phyloP scores from a whole-genome alignment of 2,888 invertebrate species.

The Polylopha cassiicola region DNA sequence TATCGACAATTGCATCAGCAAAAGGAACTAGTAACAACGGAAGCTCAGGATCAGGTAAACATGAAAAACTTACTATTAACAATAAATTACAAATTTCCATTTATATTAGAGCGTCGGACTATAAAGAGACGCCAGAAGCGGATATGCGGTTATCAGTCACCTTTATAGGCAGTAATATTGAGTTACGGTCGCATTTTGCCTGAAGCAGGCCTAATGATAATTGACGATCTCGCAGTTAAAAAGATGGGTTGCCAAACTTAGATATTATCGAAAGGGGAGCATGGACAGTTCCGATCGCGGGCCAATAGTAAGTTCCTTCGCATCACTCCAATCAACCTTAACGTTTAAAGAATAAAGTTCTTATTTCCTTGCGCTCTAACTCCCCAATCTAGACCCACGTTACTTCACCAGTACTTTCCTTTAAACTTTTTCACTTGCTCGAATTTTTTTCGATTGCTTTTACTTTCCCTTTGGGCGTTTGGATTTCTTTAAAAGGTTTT shows the following conservation, averaged over 20 bases:
- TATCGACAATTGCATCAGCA: too few relatives aligned
- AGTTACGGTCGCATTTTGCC: conserved; percentile 53
- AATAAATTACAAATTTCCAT: conserved; percentile 43
- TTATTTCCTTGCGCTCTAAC: too few relatives aligned
- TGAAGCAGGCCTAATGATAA: conserved; percentile 62
- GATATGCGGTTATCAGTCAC: conserved; percentile 65
- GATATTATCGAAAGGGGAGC: conserved; percentile 44
- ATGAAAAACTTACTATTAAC: conserved; percentile 30
- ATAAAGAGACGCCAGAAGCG: conserved; percentile 41
- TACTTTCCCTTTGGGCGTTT: conserved; percentile 26
- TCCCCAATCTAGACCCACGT: too few relatives aligned
- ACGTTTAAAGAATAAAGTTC: too few relatives aligned
- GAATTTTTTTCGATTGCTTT: conserved; percentile 40
- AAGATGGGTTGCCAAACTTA: conserved; percentile 64
- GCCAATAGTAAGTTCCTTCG: conserved; percentile 22
- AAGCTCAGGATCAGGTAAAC: conserved; percentile 2
- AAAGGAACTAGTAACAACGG: too few relatives aligned
- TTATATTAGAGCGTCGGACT: conserved; percentile 44
- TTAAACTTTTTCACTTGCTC: conserved; percentile 29
- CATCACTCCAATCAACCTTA: too few relatives aligned
- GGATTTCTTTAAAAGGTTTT: conserved; percentile 27
- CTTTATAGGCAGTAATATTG: conserved; percentile 72
- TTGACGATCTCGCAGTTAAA: conserved; percentile 63
- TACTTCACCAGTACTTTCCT: conserved; percentile 32
- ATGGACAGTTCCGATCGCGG: conserved; percentile 27